Conservation (phyloP, 2,797 vertebrate species). For the Sphaeramia orbicularis region DNA sequence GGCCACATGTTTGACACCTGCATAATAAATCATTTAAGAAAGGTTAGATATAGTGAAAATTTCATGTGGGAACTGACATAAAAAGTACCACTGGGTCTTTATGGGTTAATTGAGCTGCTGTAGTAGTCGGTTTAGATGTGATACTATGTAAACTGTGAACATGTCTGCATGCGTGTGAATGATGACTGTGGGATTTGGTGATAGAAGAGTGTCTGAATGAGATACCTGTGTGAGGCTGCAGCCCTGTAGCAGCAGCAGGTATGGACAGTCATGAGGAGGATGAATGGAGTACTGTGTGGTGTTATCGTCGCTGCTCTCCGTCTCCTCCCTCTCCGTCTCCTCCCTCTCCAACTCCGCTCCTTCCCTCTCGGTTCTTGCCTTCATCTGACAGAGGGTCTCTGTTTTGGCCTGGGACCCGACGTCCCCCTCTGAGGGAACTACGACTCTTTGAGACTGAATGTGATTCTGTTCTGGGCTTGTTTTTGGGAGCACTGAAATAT, state of each 20-base stretch:
- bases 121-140: no score
- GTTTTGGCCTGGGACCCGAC: conserved; percentile 64
- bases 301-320: conserved; percentile 85
- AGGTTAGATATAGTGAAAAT: no score
- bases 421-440: conserved; percentile 32
- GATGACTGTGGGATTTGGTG: background rate
- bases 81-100: no score
- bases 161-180: background rate
- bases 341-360: conserved; percentile 80
- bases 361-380: conserved; percentile 69
- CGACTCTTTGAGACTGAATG: conserved; percentile 33
- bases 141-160: no score
- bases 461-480: conserved; percentile 43
- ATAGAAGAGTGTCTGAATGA: conserved; percentile 40
- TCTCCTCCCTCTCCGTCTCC: conserved; percentile 85
- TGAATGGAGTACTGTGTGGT: conserved; percentile 88
- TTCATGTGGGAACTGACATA: no score
- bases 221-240: conserved; percentile 84
- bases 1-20: no score
- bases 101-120: no score
- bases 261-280: conserved; percentile 86
- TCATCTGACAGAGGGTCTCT: conserved; percentile 75
- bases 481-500: conserved; percentile 5
- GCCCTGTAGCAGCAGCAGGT: conserved; percentile 88
- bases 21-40: no score